Base-by-base conservation (phyloP, 2,113 vertebrate genomes). In the Lepisosteus osseus region DNA sequence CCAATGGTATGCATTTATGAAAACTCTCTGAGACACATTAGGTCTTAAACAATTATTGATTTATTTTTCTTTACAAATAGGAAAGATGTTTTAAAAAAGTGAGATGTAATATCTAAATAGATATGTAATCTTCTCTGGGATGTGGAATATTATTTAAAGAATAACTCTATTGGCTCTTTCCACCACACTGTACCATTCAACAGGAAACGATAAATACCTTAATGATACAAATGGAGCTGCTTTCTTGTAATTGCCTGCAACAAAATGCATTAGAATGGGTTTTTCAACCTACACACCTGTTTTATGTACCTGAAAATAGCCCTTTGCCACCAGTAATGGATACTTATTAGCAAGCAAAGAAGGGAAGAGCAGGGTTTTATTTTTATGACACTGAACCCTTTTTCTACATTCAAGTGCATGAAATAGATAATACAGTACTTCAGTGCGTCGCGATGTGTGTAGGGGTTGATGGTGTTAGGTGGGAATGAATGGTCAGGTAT, bases 301-400 rank as follows among this genome's bases (percentile, higher is more conserved):
- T 82, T 86, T 79, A 79, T 83, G 84, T 84, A 82, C 83, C 84
- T 86, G 83, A 83, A 91, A 90, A 87, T 86, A 80, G 77, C 71
- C 82, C 78, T 29, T 29, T 29, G 9, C 47, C 47, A 78, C 79
- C 86, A 88, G 82, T 88, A 86, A 90, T 89, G 85, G 83, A 88
- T 85, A 75, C 83, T 85, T 80, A 88, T 88, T 88, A 86, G 85
- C 82, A 83, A 76, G 79, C 76, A 78, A 80, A 15, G 64, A 76
- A 78, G 74, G 75, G 75, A 70, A 6, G 81, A 77, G 74, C 82
- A 82, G 15, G 67, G 29, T 44, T 72, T 69, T 54, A 44, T 70
- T 67, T 57, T 61, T 47, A 14, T 68, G 29, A 41, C 17, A 29
- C 70, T 56, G 13, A 29, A 29, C 29, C 29, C 29, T 29, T 29